Percentiles rank a stretch among this genome's conserved stretches.
Conservation (phyloP, 1,140 invertebrate genomes). For the Lasioglossum baleicum region DNA sequence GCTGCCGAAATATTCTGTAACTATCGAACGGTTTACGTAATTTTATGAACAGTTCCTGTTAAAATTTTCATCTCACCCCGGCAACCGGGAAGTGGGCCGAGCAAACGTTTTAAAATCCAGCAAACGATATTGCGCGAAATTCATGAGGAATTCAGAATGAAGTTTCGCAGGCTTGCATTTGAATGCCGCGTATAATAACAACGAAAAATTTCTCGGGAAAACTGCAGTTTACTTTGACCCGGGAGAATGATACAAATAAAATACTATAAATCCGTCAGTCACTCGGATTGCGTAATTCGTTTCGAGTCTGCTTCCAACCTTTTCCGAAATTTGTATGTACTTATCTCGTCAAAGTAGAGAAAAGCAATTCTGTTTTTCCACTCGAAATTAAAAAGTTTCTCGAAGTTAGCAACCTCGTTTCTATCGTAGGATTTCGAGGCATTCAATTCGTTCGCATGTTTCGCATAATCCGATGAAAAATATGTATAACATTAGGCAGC, state of each 20-base stretch:
- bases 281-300: too few species aligned
- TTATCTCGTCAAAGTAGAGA: too few species aligned
- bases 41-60: slow-evolving; percentile 18
- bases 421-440: too few species aligned
- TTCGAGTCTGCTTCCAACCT: too few species aligned
- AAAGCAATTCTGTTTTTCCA: too few species aligned
- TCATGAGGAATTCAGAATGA: slow-evolving; percentile 6
- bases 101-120: slow-evolving; percentile 7
- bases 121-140: neutral
- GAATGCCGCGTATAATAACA: neutral
- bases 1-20: slow-evolving; percentile 21
- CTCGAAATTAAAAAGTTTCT: too few species aligned
- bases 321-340: too few species aligned
- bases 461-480: neutral
- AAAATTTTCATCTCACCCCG: slow-evolving; percentile 20
- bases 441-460: neutral
- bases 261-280: neutral
- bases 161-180: neutral
- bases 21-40: slow-evolving; percentile 33
- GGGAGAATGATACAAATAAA: neutral
- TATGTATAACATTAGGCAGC: neutral
- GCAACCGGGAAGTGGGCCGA: neutral
- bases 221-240: slow-evolving; percentile 4
- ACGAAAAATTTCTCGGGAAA: neutral
- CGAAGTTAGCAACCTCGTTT: too few species aligned